phyloP scores from a whole-genome alignment of 2,113 vertebrate species.

The Aphelocoma coerulescens region DNA sequence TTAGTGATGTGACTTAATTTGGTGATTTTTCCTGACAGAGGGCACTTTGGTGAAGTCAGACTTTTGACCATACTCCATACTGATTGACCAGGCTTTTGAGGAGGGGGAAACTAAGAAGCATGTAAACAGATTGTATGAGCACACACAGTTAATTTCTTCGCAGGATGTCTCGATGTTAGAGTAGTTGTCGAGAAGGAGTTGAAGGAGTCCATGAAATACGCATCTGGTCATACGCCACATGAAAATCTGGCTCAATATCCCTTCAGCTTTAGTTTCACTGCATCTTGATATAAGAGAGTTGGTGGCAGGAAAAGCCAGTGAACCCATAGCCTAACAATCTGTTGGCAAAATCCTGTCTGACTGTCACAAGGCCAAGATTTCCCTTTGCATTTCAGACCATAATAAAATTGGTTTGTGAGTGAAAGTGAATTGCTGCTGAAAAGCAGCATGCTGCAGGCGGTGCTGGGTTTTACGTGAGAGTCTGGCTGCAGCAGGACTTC shows the following conservation, averaged over 20 bases:
- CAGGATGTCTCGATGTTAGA: not conserved
- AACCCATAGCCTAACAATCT: not conserved
- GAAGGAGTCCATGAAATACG: not conserved
- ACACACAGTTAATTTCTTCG: not conserved
- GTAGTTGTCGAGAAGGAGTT: not conserved
- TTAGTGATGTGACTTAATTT: not conserved
- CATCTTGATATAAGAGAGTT: not conserved
- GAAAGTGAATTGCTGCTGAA: not conserved
- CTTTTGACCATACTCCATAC: not conserved
- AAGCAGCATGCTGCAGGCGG: not conserved
- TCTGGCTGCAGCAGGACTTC: not conserved
- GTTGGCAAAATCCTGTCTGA: not conserved
- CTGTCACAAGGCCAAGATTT: not conserved
- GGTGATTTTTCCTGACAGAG: not conserved
- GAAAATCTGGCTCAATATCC: not conserved
- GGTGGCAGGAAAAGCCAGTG: not conserved
- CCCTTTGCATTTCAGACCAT: not conserved
- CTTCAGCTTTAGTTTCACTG: not conserved
- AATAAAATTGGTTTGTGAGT: not conserved
- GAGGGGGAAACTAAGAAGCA: not conserved
- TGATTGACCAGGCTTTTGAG: not conserved
- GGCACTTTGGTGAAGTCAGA: not conserved
- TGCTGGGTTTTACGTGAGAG: not conserved
- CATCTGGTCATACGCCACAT: not conserved
- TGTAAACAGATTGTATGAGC: not conserved